These are phyloP conservation scores for Hycleus phaleratus DNA, from an alignment of 1,140 invertebrate genomes.

Conservation along the genomic window DNA sequence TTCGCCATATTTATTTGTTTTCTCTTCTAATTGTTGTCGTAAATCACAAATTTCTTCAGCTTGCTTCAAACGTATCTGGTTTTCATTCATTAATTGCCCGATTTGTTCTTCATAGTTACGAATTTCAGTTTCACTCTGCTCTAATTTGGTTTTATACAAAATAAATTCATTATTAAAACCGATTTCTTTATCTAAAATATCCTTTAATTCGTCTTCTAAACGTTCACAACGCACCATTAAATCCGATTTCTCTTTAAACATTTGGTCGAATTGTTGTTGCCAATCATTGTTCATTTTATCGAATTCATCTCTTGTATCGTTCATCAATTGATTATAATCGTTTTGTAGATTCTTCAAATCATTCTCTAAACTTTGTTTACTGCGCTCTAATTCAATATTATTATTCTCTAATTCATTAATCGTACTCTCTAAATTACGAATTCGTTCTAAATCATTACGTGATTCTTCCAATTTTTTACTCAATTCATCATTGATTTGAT, in stretches of 20 bases:
- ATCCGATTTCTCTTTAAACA: slow-evolving; percentile 46
- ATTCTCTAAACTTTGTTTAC: slow-evolving; percentile 41
- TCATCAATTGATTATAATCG: slow-evolving; percentile 42
- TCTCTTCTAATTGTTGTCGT: slow-evolving; percentile 29
- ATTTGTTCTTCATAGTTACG: slow-evolving; percentile 33
- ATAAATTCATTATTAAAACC: slow-evolving; percentile 45
- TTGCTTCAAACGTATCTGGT: neutral
- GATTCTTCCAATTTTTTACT: slow-evolving; percentile 45
- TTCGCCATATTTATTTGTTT: neutral
- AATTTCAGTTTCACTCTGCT: slow-evolving; percentile 30
- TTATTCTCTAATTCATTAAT: slow-evolving; percentile 22
- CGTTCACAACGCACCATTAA: slow-evolving; percentile 42
- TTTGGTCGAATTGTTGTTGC: slow-evolving; percentile 51
- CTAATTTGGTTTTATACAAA: slow-evolving; percentile 45
- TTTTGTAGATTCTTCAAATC: slow-evolving; percentile 45
- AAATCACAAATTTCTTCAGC: slow-evolving; percentile 18
- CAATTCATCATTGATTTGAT: slow-evolving; percentile 37
- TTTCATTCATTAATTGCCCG: slow-evolving; percentile 7
- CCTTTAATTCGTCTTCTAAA: slow-evolving; percentile 45
- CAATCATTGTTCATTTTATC: slow-evolving; percentile 54
- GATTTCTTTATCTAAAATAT: slow-evolving; percentile 43
- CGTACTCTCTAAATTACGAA: slow-evolving; percentile 10
- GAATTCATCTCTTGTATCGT: slow-evolving; percentile 43
- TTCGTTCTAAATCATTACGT: slow-evolving; percentile 31
- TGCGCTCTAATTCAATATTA: slow-evolving; percentile 28